Evolutionary conservation across 2,888 invertebrate genomes (phyloP).

Genomic region (Agrotis segetum): DNA sequence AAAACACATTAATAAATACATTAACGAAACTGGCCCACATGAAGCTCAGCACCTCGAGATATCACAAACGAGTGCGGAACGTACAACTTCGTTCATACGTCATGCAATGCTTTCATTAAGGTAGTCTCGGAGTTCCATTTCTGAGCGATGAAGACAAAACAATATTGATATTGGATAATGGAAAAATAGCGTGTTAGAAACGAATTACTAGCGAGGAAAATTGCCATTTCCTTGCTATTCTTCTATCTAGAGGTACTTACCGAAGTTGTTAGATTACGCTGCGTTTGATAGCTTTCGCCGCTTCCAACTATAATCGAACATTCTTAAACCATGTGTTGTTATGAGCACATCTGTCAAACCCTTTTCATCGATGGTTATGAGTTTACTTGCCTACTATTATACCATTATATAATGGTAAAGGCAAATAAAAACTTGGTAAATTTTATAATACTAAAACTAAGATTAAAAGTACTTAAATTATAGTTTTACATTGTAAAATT

Average conservation of each 20-base stretch:
- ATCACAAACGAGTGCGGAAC: constrained; percentile 28
- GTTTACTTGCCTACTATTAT: background rate
- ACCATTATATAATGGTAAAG: background rate
- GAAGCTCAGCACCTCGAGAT: constrained; percentile 37
- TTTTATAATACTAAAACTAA: background rate
- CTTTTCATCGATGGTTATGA: constrained; percentile 22
- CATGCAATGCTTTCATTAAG: constrained; percentile 87
- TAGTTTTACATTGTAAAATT: no score
- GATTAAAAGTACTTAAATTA: no score
- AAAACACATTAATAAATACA: constrained; percentile 52
- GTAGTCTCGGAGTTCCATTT: constrained; percentile 81
- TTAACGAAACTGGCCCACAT: constrained; percentile 30
- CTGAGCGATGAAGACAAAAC: constrained; percentile 87
- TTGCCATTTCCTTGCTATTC: constrained; percentile 85
- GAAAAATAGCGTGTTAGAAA: constrained; percentile 87
- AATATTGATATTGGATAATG: constrained; percentile 90
- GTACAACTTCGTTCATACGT: constrained; percentile 65
- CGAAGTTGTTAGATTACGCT: constrained; percentile 64
- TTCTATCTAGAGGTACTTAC: constrained; percentile 80
- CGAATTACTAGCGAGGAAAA: constrained; percentile 85
- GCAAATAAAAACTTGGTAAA: constrained; percentile 6
- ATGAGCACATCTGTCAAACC: constrained; percentile 16
- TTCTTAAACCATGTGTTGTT: constrained; percentile 9
- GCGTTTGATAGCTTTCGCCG: constrained; percentile 63
- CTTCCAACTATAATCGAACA: constrained; percentile 42